phyloP scores from a whole-genome alignment of 2,797 vertebrate genomes.

The Sebastes trivittatus region DNA sequence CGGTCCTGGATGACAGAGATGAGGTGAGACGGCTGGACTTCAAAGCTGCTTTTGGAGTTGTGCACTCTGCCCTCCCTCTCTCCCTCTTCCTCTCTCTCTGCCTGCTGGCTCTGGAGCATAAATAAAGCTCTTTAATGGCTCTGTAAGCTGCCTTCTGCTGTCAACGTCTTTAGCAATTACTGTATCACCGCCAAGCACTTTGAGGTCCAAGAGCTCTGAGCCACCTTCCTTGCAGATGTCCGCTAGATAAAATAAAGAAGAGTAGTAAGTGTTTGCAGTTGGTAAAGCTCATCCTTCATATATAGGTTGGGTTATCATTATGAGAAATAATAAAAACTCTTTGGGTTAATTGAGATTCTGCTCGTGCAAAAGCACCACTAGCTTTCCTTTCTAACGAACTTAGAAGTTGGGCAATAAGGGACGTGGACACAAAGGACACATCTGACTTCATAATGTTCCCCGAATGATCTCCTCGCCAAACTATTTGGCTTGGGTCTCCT shows the following conservation, averaged over 20 bases:
- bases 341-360: slow-evolving; percentile 11
- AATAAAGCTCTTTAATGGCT: slow-evolving; percentile 84
- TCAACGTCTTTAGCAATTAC: slow-evolving; percentile 85
- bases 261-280: slow-evolving; percentile 58
- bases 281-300: slow-evolving; percentile 30
- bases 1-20: slow-evolving; percentile 77
- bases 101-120: slow-evolving; percentile 77
- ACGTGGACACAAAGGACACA: slow-evolving; percentile 65
- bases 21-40: slow-evolving; percentile 82
- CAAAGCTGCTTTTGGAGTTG: slow-evolving; percentile 78
- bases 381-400: slow-evolving; percentile 11
- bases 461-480: slow-evolving; percentile 75
- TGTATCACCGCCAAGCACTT: slow-evolving; percentile 71
- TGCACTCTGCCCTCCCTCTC: slow-evolving; percentile 74
- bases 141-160: slow-evolving; percentile 83
- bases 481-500: slow-evolving; percentile 72
- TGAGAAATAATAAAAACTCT: slow-evolving; percentile 4
- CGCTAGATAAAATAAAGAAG: slow-evolving; percentile 64
- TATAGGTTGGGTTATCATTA: slow-evolving; percentile 5
- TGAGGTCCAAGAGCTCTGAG: slow-evolving; percentile 61
- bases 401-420: slow-evolving; percentile 40
- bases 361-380: slow-evolving; percentile 11
- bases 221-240: slow-evolving; percentile 78
- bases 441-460: slow-evolving; percentile 73
- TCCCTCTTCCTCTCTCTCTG: slow-evolving; percentile 64